Base-by-base conservation (phyloP, 2,113 vertebrate species). In the Malurus alboscapulatus region DNA sequence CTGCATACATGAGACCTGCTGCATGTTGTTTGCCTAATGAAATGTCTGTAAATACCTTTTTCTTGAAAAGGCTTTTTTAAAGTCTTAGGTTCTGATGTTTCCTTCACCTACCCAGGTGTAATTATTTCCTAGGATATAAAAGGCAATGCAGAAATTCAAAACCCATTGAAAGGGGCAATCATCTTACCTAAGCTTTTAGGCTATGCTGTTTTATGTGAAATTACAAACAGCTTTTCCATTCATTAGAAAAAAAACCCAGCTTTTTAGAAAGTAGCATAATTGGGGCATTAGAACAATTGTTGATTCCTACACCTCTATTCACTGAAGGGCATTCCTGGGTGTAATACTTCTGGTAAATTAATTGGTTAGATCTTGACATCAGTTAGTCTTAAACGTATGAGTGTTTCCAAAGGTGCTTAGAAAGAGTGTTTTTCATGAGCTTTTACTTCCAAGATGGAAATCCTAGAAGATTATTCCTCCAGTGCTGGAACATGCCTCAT, bases 371-470 rank as follows among this genome's bases (percentile, higher is more conserved):
- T 34, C 27, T 90, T 62, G 29, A 61, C 47, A 77, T 77, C 59
- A 88, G 12, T 78, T 90, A 84, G 50, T 47, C 54, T 93, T 67
- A 34, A 42, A 66, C 19, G 18, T 65, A 24, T 68, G 59, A 86
- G 66, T 87, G 53, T 94, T 95, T 95, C 81, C 48, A 63, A 57
- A 86, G 63, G 50, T 85, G n/a, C 45, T 83, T 62, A 45, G 42
- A 73, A 53, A 65, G 66, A 27, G 81, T 67, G 30, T 83, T 83
- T 92, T 77, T 84, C 40, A 87, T 92, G 91, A 86, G 11, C 42
- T 95, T 96, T 84, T 42, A 38, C 68, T 94, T 95, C 83, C 76
- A 90, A 5, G 65, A 26, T 78, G 36, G 27, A 88, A 93, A 86
- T 96, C 86, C 71, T 75, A 65, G 40, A 68, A 67, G 36, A 78